phyloP scores from a whole-genome alignment of 2,113 vertebrate genomes.

The mouse (Mus musculus) region GRCm39 chr5:116841001-116841500 shows the following conservation, averaged over 20 bases:
- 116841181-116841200: neutral
- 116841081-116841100: neutral
- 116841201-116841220: neutral
- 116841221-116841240: neutral
- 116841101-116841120: neutral
- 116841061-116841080: neutral
- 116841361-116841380: neutral
- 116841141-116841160: neutral
- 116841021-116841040: neutral
- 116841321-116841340: neutral
- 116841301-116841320: neutral
- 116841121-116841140: neutral
- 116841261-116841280: neutral
- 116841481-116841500: neutral
- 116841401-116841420: neutral
- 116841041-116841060: neutral
- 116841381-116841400: neutral
- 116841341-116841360: neutral
- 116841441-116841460: neutral
- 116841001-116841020: neutral
- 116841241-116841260: neutral
- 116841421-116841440: rapidly evolving
- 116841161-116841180: neutral
- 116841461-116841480: neutral
- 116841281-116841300: neutral